Evolutionary conservation across 1,140 invertebrate genomes (phyloP).

Genomic region (Papilio xuthus): DNA sequence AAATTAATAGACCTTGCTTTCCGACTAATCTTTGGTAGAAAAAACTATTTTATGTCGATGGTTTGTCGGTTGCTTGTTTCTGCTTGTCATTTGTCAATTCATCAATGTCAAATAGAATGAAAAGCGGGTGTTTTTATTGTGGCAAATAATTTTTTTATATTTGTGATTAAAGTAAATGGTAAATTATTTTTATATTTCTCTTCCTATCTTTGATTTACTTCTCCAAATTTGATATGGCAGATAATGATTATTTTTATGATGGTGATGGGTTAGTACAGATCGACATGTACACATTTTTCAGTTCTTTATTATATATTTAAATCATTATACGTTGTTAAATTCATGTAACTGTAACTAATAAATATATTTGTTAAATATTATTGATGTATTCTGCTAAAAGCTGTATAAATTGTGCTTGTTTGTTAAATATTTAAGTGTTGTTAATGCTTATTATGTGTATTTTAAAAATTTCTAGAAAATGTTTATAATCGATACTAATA

Average conservation of each 20-base stretch:
- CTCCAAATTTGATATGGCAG: constrained; percentile 59
- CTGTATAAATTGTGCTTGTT: constrained; percentile 5
- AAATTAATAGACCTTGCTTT: too few relatives aligned
- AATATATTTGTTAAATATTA: not conserved
- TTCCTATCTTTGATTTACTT: constrained; percentile 39
- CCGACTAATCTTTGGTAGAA: not conserved
- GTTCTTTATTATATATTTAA: not conserved
- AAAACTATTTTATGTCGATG: not conserved
- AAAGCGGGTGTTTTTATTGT: constrained; percentile 30
- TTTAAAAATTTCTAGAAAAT: not conserved
- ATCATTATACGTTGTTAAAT: not conserved
- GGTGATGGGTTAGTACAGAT: constrained; percentile 76
- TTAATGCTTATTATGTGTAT: not conserved
- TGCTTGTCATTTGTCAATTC: not conserved
- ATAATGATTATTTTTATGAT: constrained; percentile 74
- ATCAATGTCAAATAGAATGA: constrained; percentile 28
- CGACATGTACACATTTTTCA: constrained; percentile 45
- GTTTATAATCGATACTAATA: not conserved
- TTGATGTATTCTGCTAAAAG: not conserved
- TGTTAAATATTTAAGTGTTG: not conserved
- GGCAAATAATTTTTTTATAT: constrained; percentile 20
- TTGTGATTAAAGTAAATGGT: constrained; percentile 51
- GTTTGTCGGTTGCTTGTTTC: not conserved
- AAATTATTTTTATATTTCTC: constrained; percentile 49
- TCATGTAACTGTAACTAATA: not conserved